Conservation (phyloP, 2,888 invertebrate genomes). For the Diloba caeruleocephala region DNA sequence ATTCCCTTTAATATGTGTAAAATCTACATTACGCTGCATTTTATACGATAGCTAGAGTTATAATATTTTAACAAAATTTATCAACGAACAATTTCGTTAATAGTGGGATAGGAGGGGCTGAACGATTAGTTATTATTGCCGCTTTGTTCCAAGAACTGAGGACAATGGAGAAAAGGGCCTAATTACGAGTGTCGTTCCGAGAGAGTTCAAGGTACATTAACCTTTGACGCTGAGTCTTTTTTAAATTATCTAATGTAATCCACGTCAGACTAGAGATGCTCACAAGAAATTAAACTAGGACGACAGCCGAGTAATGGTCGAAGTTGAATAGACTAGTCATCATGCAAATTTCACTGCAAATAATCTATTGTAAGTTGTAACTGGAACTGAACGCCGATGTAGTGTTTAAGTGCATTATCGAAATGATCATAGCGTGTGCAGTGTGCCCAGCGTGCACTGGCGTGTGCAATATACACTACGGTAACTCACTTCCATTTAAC, state of each 20-base stretch:
- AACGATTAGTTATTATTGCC: slow-evolving; percentile 75
- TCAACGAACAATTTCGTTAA: slow-evolving; percentile 72
- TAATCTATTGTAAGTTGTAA: slow-evolving; percentile 61
- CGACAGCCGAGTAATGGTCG: slow-evolving; percentile 17
- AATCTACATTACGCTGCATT: slow-evolving; percentile 24
- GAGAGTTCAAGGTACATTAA: slow-evolving; percentile 66
- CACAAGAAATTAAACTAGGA: slow-evolving; percentile 23
- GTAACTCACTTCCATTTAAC: slow-evolving; percentile 23
- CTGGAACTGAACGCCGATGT: slow-evolving; percentile 59
- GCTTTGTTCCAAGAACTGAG: slow-evolving; percentile 70
- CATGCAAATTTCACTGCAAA: slow-evolving; percentile 50
- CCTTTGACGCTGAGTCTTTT: slow-evolving; percentile 56
- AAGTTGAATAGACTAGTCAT: slow-evolving; percentile 28
- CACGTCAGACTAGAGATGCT: background rate
- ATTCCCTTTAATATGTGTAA: slow-evolving; percentile 40
- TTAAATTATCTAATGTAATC: slow-evolving; percentile 32
- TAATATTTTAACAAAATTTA: slow-evolving; percentile 29
- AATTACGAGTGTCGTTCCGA: slow-evolving; percentile 70
- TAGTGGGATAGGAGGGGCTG: slow-evolving; percentile 64
- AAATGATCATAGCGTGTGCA: slow-evolving; percentile 65
- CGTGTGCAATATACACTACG: slow-evolving; percentile 43
- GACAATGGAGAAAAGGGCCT: slow-evolving; percentile 76
- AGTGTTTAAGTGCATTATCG: slow-evolving; percentile 60
- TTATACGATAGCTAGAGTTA: slow-evolving; percentile 1
- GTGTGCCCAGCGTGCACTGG: slow-evolving; percentile 50